phyloP scores from a whole-genome alignment of 2,797 vertebrate species.

The Erithacus rubecula region DNA sequence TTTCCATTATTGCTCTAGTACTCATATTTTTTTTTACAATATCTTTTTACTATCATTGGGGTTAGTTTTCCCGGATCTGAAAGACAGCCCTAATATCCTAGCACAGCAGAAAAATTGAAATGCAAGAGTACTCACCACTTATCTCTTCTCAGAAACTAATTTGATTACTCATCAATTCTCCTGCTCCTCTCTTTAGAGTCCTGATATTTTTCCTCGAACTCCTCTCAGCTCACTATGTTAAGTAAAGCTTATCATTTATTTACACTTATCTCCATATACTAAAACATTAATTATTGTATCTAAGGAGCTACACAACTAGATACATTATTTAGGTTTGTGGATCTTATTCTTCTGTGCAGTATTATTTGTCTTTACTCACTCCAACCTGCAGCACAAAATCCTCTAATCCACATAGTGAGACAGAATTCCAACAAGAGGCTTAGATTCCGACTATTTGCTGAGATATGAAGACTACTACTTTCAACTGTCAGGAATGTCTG shows the following conservation, averaged over 20 bases:
- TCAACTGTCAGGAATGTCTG: neutral
- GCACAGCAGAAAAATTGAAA: neutral
- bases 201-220: neutral
- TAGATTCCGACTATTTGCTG: neutral
- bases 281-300: slow-evolving; percentile 50
- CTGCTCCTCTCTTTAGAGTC: neutral
- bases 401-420: neutral
- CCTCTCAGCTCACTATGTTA: neutral
- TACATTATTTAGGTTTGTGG: neutral
- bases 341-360: neutral
- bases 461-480: neutral
- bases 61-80: neutral
- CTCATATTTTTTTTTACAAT: neutral
- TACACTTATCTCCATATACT: neutral
- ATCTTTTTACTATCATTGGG: neutral
- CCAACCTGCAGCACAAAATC: neutral
- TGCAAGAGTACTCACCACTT: neutral
- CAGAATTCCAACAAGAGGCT: neutral
- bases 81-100: neutral
- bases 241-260: slow-evolving; percentile 50
- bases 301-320: neutral
- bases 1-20: neutral
- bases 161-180: neutral
- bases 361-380: neutral
- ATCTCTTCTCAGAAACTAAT: neutral